These are phyloP conservation scores for Bolborhynchus lineola DNA, from an alignment of 2,113 vertebrate species.

Conservation along the genomic window DNA sequence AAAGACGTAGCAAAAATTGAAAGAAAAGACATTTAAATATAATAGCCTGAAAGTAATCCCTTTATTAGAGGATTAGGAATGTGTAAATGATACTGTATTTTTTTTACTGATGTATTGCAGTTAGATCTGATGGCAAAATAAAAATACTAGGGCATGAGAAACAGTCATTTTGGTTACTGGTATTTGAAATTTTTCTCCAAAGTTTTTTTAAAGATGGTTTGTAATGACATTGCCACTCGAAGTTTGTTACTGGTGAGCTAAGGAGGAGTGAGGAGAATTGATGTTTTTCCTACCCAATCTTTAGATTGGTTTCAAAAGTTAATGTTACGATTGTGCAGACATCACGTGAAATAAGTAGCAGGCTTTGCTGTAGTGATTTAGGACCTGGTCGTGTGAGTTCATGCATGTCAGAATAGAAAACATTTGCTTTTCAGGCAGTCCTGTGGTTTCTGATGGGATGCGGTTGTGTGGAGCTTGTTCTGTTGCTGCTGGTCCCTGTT, in stretches of 20 bases:
- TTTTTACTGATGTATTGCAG: conserved; percentile 19
- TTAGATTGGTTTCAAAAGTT: neutral
- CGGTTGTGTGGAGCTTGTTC: neutral
- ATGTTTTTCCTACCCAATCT: neutral
- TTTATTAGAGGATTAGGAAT: conserved; percentile 56
- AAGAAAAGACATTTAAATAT: conserved; percentile 29
- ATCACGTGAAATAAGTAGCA: neutral
- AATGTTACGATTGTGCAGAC: neutral
- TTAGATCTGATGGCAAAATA: conserved; percentile 11
- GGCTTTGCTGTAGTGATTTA: neutral
- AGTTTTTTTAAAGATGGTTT: neutral
- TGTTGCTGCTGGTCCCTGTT: neutral
- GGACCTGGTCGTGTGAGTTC: neutral
- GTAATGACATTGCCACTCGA: neutral
- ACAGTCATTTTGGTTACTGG: neutral
- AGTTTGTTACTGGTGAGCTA: neutral
- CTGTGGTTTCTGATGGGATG: neutral
- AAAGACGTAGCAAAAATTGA: neutral
- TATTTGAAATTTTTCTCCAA: neutral
- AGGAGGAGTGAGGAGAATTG: neutral
- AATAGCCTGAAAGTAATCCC: conserved; percentile 37
- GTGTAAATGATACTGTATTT: conserved; percentile 32
- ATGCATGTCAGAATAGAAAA: neutral
- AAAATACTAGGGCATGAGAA: neutral
- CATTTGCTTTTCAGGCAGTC: neutral